These are phyloP conservation scores for Cheirogaleus medius DNA, from an alignment of 2,113 vertebrate species.

Conservation along the genomic window DNA sequence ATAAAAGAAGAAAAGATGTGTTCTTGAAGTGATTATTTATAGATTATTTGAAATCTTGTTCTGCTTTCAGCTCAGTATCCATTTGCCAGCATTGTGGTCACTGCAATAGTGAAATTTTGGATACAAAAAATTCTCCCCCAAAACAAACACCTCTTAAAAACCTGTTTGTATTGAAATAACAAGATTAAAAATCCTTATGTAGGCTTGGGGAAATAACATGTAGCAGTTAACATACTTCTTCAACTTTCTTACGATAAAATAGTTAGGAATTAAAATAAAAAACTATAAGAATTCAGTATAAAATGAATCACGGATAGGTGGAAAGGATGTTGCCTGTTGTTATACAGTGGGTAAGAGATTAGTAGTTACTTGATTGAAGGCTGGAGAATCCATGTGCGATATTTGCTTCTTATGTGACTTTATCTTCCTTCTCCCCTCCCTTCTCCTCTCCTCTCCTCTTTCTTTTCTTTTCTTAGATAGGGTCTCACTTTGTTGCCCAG, in stretches of 20 bases:
- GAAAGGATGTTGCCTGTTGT: background rate
- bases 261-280: background rate
- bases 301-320: background rate
- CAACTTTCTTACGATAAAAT: conserved; percentile 54
- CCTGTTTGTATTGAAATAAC: conserved; percentile 83
- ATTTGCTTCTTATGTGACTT: conserved; percentile 12
- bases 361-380: background rate
- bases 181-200: conserved; percentile 76
- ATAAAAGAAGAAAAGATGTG: conserved; percentile 82
- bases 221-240: conserved; percentile 30
- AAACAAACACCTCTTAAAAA: conserved; percentile 67
- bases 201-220: conserved; percentile 61
- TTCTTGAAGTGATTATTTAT: conserved; percentile 86
- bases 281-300: background rate
- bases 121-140: background rate
- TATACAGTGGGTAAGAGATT: background rate
- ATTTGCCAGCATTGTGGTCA: conserved; percentile 81
- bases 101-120: conserved; percentile 76
- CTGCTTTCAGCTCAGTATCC: conserved; percentile 71
- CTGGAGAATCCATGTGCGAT: background rate
- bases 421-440: background rate
- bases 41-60: conserved; percentile 84
- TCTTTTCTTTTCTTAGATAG: no score
- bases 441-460: no score
- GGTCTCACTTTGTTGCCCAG: no score